Conservation (phyloP, 2,888 invertebrate genomes). For the Dermolepida albohirtum region DNA sequence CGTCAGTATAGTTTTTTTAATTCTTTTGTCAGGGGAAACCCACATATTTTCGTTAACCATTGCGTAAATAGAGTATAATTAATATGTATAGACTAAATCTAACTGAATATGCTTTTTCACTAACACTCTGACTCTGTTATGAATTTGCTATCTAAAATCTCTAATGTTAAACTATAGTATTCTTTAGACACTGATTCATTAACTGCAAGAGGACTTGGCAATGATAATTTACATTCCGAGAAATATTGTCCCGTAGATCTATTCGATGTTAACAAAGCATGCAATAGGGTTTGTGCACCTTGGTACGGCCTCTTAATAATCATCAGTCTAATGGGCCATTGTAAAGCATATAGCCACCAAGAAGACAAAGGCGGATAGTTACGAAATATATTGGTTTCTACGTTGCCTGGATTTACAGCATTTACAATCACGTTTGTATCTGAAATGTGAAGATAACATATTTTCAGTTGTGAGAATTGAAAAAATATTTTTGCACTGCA, state of each 20-base stretch:
- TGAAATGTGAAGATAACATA: constrained; percentile 50
- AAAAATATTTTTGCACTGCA: no score
- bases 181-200: constrained; percentile 57
- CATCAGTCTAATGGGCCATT: constrained; percentile 62
- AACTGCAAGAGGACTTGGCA: constrained; percentile 58
- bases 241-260: constrained; percentile 61
- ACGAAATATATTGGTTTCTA: constrained; percentile 63
- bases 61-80: constrained; percentile 5
- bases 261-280: constrained; percentile 61
- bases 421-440: constrained; percentile 62
- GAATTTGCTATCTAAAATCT: constrained; percentile 57
- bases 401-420: constrained; percentile 65
- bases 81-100: constrained; percentile 18
- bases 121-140: constrained; percentile 61
- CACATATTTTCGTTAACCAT: constrained; percentile 47
- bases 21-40: constrained; percentile 59
- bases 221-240: constrained; percentile 58
- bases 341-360: constrained; percentile 59
- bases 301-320: constrained; percentile 62
- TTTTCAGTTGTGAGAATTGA: no score
- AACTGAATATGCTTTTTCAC: constrained; percentile 27
- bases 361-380: constrained; percentile 61
- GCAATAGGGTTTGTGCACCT: constrained; percentile 64
- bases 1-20: constrained; percentile 57
- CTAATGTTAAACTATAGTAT: constrained; percentile 60